These are phyloP conservation scores for Drepana falcataria DNA, from an alignment of 2,888 invertebrate species.

Conservation along the genomic window DNA sequence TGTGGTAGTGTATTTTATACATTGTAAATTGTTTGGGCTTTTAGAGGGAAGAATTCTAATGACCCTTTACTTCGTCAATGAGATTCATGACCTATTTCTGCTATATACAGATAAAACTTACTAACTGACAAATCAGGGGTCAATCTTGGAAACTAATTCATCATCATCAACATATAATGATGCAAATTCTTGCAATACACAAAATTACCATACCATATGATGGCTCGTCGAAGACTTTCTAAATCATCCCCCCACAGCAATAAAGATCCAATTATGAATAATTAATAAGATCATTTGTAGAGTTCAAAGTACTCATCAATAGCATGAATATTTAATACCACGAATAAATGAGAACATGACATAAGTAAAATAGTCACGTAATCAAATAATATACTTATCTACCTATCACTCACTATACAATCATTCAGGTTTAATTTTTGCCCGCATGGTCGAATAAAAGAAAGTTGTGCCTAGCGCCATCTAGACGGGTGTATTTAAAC, in stretches of 20 bases:
- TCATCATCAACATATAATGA: too few species aligned
- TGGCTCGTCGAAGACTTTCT: not conserved
- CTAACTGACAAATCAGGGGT: too few species aligned
- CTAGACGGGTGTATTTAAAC: not conserved
- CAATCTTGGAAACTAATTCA: too few species aligned
- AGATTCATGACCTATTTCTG: too few species aligned
- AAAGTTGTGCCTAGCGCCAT: not conserved
- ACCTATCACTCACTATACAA: too few species aligned
- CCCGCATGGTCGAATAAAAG: not conserved
- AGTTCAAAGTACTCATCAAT: not conserved
- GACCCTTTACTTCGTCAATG: too few species aligned
- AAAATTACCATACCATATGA: too few species aligned
- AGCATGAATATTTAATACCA: not conserved
- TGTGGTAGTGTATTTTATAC: too few species aligned
- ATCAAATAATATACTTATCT: not conserved
- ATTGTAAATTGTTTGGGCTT: too few species aligned
- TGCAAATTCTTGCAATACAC: too few species aligned
- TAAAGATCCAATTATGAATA: not conserved
- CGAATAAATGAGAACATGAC: not conserved
- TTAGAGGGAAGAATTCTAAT: too few species aligned
- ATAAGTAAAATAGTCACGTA: not conserved
- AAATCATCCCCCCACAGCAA: not conserved
- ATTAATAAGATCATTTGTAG: not conserved
- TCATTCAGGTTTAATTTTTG: not conserved
- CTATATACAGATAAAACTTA: too few species aligned